phyloP scores from a whole-genome alignment of 1,140 invertebrate species.

The Ylistrum balloti region DNA sequence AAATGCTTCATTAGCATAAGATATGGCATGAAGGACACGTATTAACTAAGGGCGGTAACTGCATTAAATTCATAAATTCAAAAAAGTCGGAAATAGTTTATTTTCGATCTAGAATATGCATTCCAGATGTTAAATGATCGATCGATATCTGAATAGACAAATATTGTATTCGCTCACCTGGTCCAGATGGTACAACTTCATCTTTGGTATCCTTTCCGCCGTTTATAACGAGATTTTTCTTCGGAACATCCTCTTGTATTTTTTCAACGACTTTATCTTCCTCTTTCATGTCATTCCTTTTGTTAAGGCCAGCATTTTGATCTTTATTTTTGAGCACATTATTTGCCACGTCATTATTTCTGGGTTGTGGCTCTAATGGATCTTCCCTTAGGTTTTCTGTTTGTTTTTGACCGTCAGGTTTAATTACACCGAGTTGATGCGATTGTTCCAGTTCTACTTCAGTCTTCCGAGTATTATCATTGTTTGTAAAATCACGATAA shows the following conservation, averaged over 20 bases:
- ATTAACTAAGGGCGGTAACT: too few relatives aligned
- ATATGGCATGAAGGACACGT: too few relatives aligned
- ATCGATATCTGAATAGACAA: too few relatives aligned
- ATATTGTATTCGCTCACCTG: background rate
- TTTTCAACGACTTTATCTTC: background rate
- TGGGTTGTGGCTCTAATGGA: background rate
- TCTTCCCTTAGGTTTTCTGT: background rate
- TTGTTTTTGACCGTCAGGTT: background rate
- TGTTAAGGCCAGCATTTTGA: background rate
- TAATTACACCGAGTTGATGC: background rate
- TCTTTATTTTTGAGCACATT: background rate
- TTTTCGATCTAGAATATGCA: too few relatives aligned
- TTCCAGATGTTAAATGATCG: too few relatives aligned
- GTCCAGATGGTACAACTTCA: background rate
- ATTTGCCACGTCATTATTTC: background rate
- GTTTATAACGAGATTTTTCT: background rate
- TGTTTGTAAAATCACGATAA: background rate
- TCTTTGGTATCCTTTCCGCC: background rate
- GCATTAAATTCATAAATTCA: too few relatives aligned
- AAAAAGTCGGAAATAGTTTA: too few relatives aligned
- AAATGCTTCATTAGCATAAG: too few relatives aligned
- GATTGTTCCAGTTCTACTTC: conserved; percentile 7
- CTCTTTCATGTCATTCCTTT: background rate
- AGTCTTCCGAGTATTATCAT: background rate
- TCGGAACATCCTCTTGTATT: background rate